These are phyloP conservation scores for Manacus vitellinus DNA, from an alignment of 2,113 vertebrate genomes.

Conservation along the genomic window DNA sequence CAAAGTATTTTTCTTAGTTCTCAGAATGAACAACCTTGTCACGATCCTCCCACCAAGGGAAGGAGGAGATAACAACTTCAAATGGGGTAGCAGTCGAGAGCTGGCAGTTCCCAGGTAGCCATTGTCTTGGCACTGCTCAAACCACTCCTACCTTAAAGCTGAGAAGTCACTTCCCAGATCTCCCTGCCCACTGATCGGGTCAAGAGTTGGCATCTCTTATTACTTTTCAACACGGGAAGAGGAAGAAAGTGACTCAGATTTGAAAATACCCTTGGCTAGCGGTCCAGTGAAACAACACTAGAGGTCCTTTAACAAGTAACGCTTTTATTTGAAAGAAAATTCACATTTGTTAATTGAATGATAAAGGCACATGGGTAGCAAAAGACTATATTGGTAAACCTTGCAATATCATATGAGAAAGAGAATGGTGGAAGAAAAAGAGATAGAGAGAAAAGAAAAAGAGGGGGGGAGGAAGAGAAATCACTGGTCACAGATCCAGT, in stretches of 20 bases:
- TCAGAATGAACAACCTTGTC: not conserved
- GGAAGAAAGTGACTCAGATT: not conserved
- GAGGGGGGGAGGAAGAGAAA: not conserved
- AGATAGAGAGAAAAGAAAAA: not conserved
- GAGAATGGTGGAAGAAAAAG: not conserved
- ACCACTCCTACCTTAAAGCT: not conserved
- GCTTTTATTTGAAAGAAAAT: not conserved
- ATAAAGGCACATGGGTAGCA: not conserved
- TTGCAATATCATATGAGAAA: not conserved
- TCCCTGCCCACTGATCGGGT: not conserved
- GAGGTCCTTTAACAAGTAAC: not conserved
- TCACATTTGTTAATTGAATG: not conserved
- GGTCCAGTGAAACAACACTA: not conserved
- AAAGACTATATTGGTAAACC: not conserved
- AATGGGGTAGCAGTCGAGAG: not conserved
- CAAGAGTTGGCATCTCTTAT: not conserved
- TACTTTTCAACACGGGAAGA: not conserved
- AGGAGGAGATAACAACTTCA: not conserved
- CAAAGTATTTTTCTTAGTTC: not conserved
- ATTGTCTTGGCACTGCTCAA: not conserved
- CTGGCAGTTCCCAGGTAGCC: not conserved
- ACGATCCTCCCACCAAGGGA: fast-evolving
- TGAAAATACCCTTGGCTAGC: not conserved
- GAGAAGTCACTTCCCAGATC: not conserved
- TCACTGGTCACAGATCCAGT: not conserved